Base-by-base conservation (phyloP, 2,888 invertebrate genomes). In the Dynastes hyllus region DNA sequence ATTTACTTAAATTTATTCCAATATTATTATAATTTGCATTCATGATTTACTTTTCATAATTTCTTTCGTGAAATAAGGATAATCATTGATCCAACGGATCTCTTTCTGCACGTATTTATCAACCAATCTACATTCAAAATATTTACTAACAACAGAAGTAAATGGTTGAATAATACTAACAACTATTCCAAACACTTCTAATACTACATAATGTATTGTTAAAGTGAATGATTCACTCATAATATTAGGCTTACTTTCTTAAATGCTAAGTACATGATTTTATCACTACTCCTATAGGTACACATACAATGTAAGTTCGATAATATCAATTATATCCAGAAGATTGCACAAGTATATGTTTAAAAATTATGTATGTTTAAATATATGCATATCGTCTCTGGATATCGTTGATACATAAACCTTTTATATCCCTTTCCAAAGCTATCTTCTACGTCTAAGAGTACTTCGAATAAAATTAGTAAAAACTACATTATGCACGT, bases 171-270 rank as follows among this genome's bases (percentile, higher is more conserved):
- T 61, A 45, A 27, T 63, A 75, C 45, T 75, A 27, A 40, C 40
- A 63, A 75, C 73, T 75, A 61, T 61, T 16, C 13, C 27, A 61
- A 75, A 75, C 61, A 27, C 63, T 53, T 0, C 55, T 71, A 71
- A 53, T 5, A 45, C 73, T 75, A 61, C 27, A 55, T 40, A 51
- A 22, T 63, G 51, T 53, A 69, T 29, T 13, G 16, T 50, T 50
- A 69, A 69, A 50, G 50, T 69, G 16, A 50, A 63, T 50, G 58
- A 50, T 61, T 75, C 73, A 13, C 45, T 75, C 50, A 61, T 27
- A 40, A 22, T 63, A 69, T 75, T 75, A 75, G 73, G 73, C 73
- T 75, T 75, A 61, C 61, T 61, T 75, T 75, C 16, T 69, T 75
- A 50, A 45, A 45, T 75, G 13, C 58, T 75, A 75, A 63, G 73